These are phyloP conservation scores for Gymnoscopelus braueri DNA, from an alignment of 2,797 vertebrate genomes.

Conservation along the genomic window DNA sequence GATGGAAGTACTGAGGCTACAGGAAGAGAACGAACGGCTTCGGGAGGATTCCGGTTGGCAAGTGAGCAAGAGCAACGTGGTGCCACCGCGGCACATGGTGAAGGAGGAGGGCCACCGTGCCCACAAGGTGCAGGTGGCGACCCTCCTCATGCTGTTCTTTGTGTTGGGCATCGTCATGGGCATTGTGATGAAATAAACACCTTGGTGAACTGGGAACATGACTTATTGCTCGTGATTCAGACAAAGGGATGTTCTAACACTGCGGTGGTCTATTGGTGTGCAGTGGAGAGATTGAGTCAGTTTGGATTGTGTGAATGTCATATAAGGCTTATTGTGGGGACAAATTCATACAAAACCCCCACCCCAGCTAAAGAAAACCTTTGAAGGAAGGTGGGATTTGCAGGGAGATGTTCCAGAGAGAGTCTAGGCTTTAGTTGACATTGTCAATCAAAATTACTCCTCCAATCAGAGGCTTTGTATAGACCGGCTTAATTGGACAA, in stretches of 20 bases:
- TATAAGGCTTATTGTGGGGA: conserved; percentile 73
- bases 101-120: conserved; percentile 88
- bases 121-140: conserved; percentile 79
- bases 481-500: conserved; percentile 58
- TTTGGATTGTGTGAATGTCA: conserved; percentile 83
- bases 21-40: conserved; percentile 97
- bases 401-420: conserved; percentile 54
- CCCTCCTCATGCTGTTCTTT: conserved; percentile 93
- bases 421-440: conserved; percentile 37
- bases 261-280: no score
- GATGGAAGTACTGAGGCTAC: conserved; percentile 94
- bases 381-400: conserved; percentile 50
- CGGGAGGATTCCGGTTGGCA: conserved; percentile 95
- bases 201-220: conserved; percentile 53
- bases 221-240: conserved; percentile 75
- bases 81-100: conserved; percentile 85
- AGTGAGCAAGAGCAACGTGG: conserved; percentile 90
- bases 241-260: conserved; percentile 77
- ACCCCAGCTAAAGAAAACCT: conserved; percentile 6
- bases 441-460: conserved; percentile 59
- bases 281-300: conserved; percentile 65
- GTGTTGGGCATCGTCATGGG: conserved; percentile 91
- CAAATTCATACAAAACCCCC: conserved; percentile 61
- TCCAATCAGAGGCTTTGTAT: conserved; percentile 69
- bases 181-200: conserved; percentile 85